These are phyloP conservation scores for Probaryconus sp. DNA, from an alignment of 1,140 invertebrate genomes.

Conservation along the genomic window DNA sequence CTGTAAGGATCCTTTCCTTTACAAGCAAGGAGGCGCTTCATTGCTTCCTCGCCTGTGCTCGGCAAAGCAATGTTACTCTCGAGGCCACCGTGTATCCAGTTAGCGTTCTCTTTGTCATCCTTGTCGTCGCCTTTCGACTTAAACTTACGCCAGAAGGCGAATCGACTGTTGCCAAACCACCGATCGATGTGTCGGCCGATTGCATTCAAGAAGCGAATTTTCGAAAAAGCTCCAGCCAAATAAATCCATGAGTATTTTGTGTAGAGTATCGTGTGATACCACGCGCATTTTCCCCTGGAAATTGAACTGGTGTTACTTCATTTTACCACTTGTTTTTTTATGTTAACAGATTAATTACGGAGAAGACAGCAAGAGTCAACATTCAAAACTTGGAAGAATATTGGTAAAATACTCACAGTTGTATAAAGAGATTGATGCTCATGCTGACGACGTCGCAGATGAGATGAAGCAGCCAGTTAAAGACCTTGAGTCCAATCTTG, in stretches of 20 bases:
- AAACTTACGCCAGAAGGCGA: constrained; percentile 81
- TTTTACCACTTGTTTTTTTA: constrained; percentile 19
- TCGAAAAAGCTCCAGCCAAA: constrained; percentile 69
- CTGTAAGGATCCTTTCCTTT: constrained; percentile 97
- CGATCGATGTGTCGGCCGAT: constrained; percentile 80
- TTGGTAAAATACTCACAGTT: constrained; percentile 83
- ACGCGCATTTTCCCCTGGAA: constrained; percentile 73
- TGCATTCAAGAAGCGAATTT: constrained; percentile 75
- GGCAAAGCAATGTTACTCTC: constrained; percentile 90
- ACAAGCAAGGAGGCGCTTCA: constrained; percentile 93
- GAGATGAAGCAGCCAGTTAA: constrained; percentile 87
- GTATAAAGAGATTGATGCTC: constrained; percentile 85
- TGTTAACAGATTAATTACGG: no score
- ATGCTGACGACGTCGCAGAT: constrained; percentile 87
- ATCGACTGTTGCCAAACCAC: constrained; percentile 80
- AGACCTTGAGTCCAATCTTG: constrained; percentile 82
- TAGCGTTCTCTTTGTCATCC: constrained; percentile 67
- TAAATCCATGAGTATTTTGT: constrained; percentile 74
- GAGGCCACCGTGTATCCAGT: constrained; percentile 80
- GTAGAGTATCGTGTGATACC: constrained; percentile 73
- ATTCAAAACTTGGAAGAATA: no score
- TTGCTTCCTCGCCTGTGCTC: constrained; percentile 94
- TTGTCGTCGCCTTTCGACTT: constrained; percentile 79
- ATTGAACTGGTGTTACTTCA: constrained; percentile 21
- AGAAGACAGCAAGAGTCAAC: no score